Evolutionary conservation across 2,888 invertebrate species (phyloP).

Genomic region (Pseudococcus viburni): DNA sequence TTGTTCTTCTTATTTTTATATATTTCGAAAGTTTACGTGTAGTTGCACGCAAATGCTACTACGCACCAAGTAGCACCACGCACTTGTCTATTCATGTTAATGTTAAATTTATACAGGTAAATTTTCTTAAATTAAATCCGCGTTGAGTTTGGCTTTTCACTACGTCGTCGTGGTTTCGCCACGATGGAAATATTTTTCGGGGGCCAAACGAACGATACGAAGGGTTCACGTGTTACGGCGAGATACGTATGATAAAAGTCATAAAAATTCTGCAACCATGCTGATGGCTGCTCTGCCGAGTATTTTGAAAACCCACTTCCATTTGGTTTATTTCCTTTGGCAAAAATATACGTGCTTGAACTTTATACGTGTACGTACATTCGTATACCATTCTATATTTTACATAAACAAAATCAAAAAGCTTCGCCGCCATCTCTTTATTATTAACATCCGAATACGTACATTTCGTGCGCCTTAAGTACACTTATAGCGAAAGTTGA

Average conservation of each 20-base stretch:
- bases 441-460: conserved; percentile 8
- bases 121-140: conserved; percentile 38
- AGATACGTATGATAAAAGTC: background rate
- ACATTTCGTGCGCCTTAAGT: background rate
- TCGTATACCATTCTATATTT: background rate
- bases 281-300: background rate
- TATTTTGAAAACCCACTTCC: conserved; percentile 36
- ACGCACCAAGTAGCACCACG: conserved; percentile 54
- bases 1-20: conserved; percentile 3
- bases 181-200: background rate
- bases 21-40: conserved; percentile 39
- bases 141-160: background rate
- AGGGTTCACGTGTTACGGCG: background rate
- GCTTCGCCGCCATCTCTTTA: background rate
- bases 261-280: conserved; percentile 16
- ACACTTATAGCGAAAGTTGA: background rate
- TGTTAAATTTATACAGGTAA: background rate
- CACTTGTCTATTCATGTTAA: conserved; percentile 50
- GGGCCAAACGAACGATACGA: background rate
- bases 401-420: conserved; percentile 12
- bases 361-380: background rate
- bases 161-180: no score
- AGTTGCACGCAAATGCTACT: conserved; percentile 38
- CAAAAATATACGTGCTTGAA: conserved; percentile 27
- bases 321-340: conserved; percentile 56